phyloP scores from a whole-genome alignment of 2,888 invertebrate genomes.

The Andrena dorsata region DNA sequence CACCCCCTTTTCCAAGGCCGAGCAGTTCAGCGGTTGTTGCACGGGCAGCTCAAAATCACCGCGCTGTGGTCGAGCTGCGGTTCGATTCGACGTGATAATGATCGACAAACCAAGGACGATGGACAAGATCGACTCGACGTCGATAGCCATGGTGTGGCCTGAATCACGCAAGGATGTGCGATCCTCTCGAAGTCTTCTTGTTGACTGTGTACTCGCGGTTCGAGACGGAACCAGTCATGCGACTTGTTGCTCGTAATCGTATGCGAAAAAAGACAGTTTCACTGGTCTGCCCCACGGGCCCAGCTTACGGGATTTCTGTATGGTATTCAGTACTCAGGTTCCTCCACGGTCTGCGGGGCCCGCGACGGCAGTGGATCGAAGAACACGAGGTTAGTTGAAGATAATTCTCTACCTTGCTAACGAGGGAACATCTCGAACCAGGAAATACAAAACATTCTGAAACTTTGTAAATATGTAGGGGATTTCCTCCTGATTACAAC shows the following conservation, averaged over 20 bases:
- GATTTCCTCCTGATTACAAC: too few species aligned
- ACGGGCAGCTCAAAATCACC: constrained; percentile 12
- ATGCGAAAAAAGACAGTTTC: constrained; percentile 71
- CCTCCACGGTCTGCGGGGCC: neutral
- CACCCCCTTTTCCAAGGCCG: neutral
- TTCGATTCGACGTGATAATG: constrained; percentile 17
- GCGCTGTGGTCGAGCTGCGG: constrained; percentile 31
- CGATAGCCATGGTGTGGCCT: constrained; percentile 66
- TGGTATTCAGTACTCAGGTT: constrained; percentile 43
- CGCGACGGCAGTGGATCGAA: constrained; percentile 26
- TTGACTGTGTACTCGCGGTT: constrained; percentile 70
- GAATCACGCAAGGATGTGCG: constrained; percentile 54
- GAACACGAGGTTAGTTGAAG: constrained; percentile 39
- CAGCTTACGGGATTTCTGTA: constrained; percentile 66
- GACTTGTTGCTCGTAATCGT: constrained; percentile 52
- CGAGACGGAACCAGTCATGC: constrained; percentile 49
- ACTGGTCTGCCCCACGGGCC: constrained; percentile 61
- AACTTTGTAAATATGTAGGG: too few species aligned
- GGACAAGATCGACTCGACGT: constrained; percentile 48
- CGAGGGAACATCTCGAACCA: too few species aligned
- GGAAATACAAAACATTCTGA: too few species aligned
- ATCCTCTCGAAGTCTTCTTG: constrained; percentile 64
- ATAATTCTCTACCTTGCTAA: neutral
- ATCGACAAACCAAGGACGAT: constrained; percentile 38
- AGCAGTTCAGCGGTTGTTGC: neutral